Percentiles rank a stretch among this genome's conserved stretches.
phyloP scores from a whole-genome alignment of 2,888 invertebrate species.

The Linnaemya tessellans region DNA sequence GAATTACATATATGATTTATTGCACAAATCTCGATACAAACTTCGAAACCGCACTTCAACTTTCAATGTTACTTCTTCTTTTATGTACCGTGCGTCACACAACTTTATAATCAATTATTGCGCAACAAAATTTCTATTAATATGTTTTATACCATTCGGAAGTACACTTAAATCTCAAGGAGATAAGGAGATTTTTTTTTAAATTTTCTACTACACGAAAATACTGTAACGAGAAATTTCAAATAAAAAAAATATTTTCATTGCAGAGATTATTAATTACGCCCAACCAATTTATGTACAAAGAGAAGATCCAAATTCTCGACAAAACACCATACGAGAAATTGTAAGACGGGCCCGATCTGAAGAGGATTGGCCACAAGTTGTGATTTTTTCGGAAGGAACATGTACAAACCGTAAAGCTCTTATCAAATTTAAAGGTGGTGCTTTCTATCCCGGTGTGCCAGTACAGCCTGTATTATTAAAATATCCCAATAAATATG shows the following conservation, averaged over 20 bases:
- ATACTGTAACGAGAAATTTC: too few species aligned
- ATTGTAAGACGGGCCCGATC: conserved; percentile 93
- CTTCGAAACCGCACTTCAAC: too few species aligned
- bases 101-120: too few species aligned
- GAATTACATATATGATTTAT: too few species aligned
- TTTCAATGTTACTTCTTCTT: too few species aligned
- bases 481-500: conserved; percentile 93
- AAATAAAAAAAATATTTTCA: conserved; percentile 14
- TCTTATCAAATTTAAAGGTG: conserved; percentile 94
- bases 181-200: too few species aligned
- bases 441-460: conserved; percentile 97
- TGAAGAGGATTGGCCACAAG: conserved; percentile 93
- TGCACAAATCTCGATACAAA: too few species aligned
- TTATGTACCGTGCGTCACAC: too few species aligned
- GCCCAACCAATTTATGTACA: conserved; percentile 98
- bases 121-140: too few species aligned
- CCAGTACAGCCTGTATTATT: conserved; percentile 97
- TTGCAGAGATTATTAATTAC: conserved; percentile 93
- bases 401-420: conserved; percentile 97
- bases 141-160: too few species aligned
- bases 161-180: too few species aligned
- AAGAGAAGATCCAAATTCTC: conserved; percentile 95
- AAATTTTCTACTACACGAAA: too few species aligned
- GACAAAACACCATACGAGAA: conserved; percentile 94
- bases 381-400: conserved; percentile 97